Conservation (phyloP, 2,113 vertebrate species). For the Chaetodon trifascialis region DNA sequence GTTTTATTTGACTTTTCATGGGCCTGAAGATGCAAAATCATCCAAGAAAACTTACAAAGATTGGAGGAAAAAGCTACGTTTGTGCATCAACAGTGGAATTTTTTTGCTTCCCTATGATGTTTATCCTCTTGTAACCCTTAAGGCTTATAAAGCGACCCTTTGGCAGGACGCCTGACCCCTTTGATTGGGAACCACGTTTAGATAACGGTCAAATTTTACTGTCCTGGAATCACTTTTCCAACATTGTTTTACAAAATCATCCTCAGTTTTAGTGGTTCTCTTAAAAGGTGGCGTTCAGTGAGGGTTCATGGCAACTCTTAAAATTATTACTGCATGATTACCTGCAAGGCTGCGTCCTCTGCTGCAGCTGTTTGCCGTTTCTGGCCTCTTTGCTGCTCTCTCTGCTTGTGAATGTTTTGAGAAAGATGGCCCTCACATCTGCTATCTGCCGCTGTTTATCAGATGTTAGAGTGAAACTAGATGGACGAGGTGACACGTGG, state of each 20-base stretch:
- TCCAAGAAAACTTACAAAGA: too few species aligned
- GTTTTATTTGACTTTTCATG: background rate
- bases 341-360: background rate
- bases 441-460: slow-evolving; percentile 32
- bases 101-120: background rate
- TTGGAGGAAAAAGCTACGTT: background rate
- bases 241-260: background rate
- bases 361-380: slow-evolving; percentile 40
- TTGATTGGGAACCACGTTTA: background rate
- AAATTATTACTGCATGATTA: background rate
- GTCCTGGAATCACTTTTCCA: background rate
- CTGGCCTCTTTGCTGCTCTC: background rate
- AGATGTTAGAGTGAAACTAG: slow-evolving; percentile 10
- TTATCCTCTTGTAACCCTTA: background rate
- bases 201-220: background rate
- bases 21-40: background rate
- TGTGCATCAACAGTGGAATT: background rate
- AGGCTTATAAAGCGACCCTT: too few species aligned
- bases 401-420: slow-evolving; percentile 5
- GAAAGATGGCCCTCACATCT: slow-evolving; percentile 11
- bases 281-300: background rate
- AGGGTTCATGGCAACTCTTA: background rate
- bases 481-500: background rate
- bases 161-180: background rate
- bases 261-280: background rate